A percentile compares a stretch with the other conserved stretches of the same genome.
Conservation (phyloP, 2,888 invertebrate genomes). For the Drosophila nigricruria region DNA sequence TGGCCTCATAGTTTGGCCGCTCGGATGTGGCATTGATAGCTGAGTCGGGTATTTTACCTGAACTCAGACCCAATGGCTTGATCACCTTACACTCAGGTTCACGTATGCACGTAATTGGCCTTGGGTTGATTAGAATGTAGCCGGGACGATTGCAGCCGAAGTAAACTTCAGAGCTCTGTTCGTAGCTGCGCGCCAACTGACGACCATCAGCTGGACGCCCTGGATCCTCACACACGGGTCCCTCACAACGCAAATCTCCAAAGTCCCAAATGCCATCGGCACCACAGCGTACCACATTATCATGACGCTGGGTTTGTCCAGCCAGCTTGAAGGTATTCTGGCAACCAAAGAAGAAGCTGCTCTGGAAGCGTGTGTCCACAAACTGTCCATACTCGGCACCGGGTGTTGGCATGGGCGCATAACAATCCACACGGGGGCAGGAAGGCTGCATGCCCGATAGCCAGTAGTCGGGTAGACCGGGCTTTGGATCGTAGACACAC, state of each 20-base stretch:
- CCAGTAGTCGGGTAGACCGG: slow-evolving; percentile 96
- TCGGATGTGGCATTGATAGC: slow-evolving; percentile 98
- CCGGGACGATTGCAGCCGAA: slow-evolving; percentile 96
- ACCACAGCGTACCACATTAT: slow-evolving; percentile 96
- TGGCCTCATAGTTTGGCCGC: slow-evolving; percentile 95
- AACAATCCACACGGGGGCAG: slow-evolving; percentile 96
- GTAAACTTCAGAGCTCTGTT: slow-evolving; percentile 95
- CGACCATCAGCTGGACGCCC: slow-evolving; percentile 96
- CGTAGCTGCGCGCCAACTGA: slow-evolving; percentile 93
- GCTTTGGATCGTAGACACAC: slow-evolving; percentile 97
- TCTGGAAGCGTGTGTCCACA: slow-evolving; percentile 95
- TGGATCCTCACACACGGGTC: slow-evolving; percentile 98
- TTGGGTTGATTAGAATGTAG: slow-evolving; percentile 95
- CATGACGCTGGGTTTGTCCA: slow-evolving; percentile 95
- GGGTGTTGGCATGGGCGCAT: slow-evolving; percentile 95
- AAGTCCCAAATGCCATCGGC: slow-evolving; percentile 98
- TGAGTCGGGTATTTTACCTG: slow-evolving; percentile 96
- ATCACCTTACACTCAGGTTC: slow-evolving; percentile 98
- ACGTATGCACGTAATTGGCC: slow-evolving; percentile 95
- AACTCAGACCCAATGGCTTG: slow-evolving; percentile 94
- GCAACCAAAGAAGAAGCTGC: slow-evolving; percentile 97
- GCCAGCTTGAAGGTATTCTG: slow-evolving; percentile 97
- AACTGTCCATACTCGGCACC: slow-evolving; percentile 97
- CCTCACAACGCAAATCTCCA: slow-evolving; percentile 96
- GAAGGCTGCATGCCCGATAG: slow-evolving; percentile 93